Conservation (phyloP, 2,888 invertebrate genomes). For the Amaurobius ferox region DNA sequence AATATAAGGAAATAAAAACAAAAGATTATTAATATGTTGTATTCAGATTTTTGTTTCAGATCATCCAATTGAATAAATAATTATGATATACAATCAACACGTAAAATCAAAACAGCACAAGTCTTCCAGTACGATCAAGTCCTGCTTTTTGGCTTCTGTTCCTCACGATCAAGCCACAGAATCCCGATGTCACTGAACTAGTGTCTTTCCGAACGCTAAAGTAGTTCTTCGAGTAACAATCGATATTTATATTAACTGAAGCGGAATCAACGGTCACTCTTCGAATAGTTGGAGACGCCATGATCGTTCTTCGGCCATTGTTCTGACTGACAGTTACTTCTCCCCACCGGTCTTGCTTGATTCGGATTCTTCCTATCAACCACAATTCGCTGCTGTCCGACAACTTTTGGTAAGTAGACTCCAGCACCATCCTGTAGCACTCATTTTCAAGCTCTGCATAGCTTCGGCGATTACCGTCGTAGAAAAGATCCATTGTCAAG, state of each 20-base stretch:
- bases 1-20: no score
- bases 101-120: slow-evolving; percentile 80
- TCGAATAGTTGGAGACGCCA: slow-evolving; percentile 88
- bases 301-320: slow-evolving; percentile 89
- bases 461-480: slow-evolving; percentile 86
- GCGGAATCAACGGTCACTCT: slow-evolving; percentile 91
- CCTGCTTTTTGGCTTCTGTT: slow-evolving; percentile 94
- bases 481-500: slow-evolving; percentile 89
- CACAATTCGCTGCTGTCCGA: slow-evolving; percentile 86
- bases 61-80: no score
- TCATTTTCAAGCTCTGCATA: slow-evolving; percentile 84
- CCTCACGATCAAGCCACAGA: slow-evolving; percentile 91
- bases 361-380: slow-evolving; percentile 51
- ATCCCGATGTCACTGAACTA: slow-evolving; percentile 92
- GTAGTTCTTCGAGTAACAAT: slow-evolving; percentile 82
- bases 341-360: slow-evolving; percentile 71
- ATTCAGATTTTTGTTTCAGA: no score
- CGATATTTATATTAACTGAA: slow-evolving; percentile 90
- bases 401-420: neutral
- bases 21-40: no score
- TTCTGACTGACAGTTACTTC: slow-evolving; percentile 83
- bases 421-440: slow-evolving; percentile 79
- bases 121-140: slow-evolving; percentile 91
- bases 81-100: no score
- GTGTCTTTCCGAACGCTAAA: slow-evolving; percentile 87